phyloP scores from a whole-genome alignment of 2,113 vertebrate species.

The Thymallus thymallus region DNA sequence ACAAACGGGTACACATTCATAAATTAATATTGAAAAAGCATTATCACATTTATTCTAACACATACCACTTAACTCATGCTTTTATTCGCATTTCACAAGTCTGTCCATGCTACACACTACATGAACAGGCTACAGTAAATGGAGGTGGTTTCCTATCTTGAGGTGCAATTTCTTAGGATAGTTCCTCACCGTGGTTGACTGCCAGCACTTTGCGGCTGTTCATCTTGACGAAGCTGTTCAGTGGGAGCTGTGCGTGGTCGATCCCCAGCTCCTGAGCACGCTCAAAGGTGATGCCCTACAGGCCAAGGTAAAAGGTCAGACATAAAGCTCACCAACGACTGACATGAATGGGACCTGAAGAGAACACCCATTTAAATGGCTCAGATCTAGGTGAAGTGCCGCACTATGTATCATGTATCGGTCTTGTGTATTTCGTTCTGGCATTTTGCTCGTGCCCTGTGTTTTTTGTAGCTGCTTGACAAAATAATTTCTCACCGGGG shows the following conservation, averaged over 20 bases:
- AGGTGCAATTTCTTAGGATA: not conserved
- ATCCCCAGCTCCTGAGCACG: conserved; percentile 85
- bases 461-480: too few species aligned
- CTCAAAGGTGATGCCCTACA: conserved; percentile 86
- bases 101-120: not conserved
- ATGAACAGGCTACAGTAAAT: not conserved
- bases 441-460: too few species aligned
- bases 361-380: too few species aligned
- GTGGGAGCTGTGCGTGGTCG: conserved; percentile 89
- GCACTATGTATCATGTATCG: too few species aligned
- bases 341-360: too few species aligned
- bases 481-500: too few species aligned
- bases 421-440: too few species aligned
- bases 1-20: not conserved
- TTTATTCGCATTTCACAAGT: not conserved
- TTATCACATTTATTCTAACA: not conserved
- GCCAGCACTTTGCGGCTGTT: conserved; percentile 95
- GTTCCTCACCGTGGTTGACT: conserved; percentile 90
- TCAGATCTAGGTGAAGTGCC: too few species aligned
- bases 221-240: conserved; percentile 93
- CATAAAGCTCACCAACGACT: not conserved
- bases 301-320: conserved; percentile 10
- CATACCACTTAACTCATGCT: not conserved
- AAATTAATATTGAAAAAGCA: too few species aligned
- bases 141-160: not conserved